Evolutionary conservation across 1,140 invertebrate genomes (phyloP).

Genomic region (Drosophila willistoni): DNA sequence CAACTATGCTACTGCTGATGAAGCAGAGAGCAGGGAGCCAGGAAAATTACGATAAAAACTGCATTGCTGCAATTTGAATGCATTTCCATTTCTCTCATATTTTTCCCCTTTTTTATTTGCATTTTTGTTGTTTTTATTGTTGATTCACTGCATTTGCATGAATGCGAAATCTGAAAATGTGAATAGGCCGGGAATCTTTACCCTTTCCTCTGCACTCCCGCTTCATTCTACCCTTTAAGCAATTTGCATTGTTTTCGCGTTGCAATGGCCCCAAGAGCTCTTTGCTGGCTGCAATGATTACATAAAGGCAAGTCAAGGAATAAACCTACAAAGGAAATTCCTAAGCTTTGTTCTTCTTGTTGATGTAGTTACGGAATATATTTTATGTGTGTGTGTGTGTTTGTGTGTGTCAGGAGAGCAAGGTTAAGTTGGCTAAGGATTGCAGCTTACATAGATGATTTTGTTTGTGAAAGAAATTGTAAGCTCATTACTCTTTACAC

Average conservation of each 20-base stretch:
- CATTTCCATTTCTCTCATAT: constrained; percentile 40
- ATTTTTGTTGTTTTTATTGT: constrained; percentile 50
- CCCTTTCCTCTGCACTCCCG: constrained; percentile 17
- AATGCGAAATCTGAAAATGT: constrained; percentile 73
- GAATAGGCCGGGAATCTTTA: constrained; percentile 72
- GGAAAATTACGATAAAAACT: constrained; percentile 71
- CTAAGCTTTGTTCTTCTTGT: constrained; percentile 46
- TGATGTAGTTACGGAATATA: constrained; percentile 10
- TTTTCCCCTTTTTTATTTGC: constrained; percentile 10
- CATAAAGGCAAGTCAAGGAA: constrained; percentile 62
- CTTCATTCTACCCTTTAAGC: constrained; percentile 12
- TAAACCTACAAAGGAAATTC: constrained; percentile 50
- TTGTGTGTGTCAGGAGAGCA: constrained; percentile 41
- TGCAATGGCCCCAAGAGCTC: constrained; percentile 50
- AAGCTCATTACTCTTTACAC: not conserved
- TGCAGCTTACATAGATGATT: constrained; percentile 29
- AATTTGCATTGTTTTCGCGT: constrained; percentile 67
- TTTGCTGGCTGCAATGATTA: constrained; percentile 67
- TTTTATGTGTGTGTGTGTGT: constrained; percentile 12
- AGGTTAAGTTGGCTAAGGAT: constrained; percentile 40
- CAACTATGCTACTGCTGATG: constrained; percentile 38
- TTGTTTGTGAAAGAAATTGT: not conserved
- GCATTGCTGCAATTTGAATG: constrained; percentile 69
- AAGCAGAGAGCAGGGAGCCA: constrained; percentile 25
- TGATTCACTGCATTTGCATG: constrained; percentile 67